These are phyloP conservation scores for Alouatta palliata DNA, from an alignment of 2,113 vertebrate species.

Conservation along the genomic window DNA sequence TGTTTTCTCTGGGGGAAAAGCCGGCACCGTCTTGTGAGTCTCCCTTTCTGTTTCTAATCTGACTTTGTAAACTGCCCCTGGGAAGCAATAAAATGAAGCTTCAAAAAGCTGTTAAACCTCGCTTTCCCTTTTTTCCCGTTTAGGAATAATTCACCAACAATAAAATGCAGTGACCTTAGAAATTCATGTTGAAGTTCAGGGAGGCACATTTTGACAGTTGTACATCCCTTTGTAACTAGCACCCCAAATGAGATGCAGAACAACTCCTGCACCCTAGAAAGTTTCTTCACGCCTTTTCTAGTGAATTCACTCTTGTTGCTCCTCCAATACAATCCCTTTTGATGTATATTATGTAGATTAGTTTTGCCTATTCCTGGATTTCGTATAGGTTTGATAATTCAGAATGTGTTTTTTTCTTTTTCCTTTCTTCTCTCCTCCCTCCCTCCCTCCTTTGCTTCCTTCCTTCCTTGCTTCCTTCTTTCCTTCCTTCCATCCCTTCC, in stretches of 20 bases:
- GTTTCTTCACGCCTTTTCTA: not conserved
- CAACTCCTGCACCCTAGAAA: not conserved
- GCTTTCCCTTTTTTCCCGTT: not conserved
- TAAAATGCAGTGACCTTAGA: not conserved
- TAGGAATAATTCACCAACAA: conserved; percentile 20
- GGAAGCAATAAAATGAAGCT: not conserved
- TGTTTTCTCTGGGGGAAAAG: conserved; percentile 16
- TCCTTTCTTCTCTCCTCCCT: too few species aligned
- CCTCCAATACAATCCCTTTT: not conserved
- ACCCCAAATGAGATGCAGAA: not conserved
- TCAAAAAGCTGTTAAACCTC: not conserved
- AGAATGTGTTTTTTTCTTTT: not conserved
- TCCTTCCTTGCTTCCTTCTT: too few species aligned
- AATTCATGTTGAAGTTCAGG: not conserved
- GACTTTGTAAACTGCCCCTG: not conserved
- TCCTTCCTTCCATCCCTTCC: too few species aligned
- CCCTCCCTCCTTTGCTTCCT: too few species aligned
- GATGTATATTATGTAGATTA: not conserved
- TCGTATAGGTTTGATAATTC: not conserved
- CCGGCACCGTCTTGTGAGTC: not conserved
- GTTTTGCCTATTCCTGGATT: not conserved
- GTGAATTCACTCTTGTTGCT: not conserved
- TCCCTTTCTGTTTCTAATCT: conserved; percentile 27
- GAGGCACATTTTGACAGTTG: not conserved
- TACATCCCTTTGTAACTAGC: not conserved